Base-by-base conservation (phyloP, 2,888 invertebrate species). In the Tachina lurida region DNA sequence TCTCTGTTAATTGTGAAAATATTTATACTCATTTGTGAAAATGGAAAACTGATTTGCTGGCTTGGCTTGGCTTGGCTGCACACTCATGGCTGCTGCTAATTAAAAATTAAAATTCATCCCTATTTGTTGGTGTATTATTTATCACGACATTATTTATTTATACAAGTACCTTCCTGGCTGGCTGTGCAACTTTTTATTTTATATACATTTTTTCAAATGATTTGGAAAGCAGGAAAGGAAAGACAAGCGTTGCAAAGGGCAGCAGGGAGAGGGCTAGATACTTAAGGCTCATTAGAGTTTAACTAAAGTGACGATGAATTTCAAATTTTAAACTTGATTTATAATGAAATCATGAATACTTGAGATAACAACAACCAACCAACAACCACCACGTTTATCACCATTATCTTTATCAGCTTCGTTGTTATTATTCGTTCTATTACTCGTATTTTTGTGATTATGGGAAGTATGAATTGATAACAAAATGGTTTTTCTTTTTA, bases 281-380 rank as follows among this genome's bases (percentile, higher is more conserved):
- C 71, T 81, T 87, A 88, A 83, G 63, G 56, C 86, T 77, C 81
- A 76, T 84, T 82, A 84, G 79, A 76, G 54, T 78, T 81, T 63
- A 52, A 85, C 81, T 86, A 84, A 92, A 92, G 91, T 92, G 92
- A 92, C 92, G 92, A 92, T 91, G 92, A 92, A 92, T 92, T 92
- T 90, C 88, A 89, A 31, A 89, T 87, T 87, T 88, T 84, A 87
- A 88, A 89, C 89, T 90, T 91, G 92, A 91, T 91, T 91, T 91
- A 91, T 91, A 91, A 89, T 88, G 85, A 88, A 89, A 87, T 88
- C 73, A 84, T 83, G 67, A 80, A 68, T 76, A 77, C 63, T 80
- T 79, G 80, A 56, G 73, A 67, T 63, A 79, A 67, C 70, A 75
- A 31, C 41, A 80, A 52, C 10, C 56, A 75, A 60, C 54, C 63